Base-by-base conservation (phyloP, 1,140 invertebrate genomes). In the Trichonephila clavata region DNA sequence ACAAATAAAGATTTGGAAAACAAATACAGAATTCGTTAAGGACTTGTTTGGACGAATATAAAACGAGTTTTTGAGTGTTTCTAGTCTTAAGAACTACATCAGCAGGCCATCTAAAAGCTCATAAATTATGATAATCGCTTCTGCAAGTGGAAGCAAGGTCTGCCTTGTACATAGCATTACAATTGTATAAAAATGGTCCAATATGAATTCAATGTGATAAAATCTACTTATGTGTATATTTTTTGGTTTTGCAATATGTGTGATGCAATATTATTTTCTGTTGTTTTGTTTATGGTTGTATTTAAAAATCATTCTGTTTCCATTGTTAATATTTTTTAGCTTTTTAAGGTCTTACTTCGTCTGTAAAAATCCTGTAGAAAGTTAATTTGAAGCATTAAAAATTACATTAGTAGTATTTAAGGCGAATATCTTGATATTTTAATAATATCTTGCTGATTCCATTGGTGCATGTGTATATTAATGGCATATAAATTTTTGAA, bases 401-500 rank as follows among this genome's bases (percentile, higher is more conserved):
- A 77, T 32, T 77, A 32, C 32, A 77, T 77, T 27, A 77, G 27
- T 77, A 13, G 5, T 32, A 18, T 77, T 77, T 32, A 32, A 32
- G 32, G 32, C 27, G 20, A 39, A 77, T 39, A 32, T 32, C 32
- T 39, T 77, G 27, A 77, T 84, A 84, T 84, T 84, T 84, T 84
- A 21, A 32, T 84, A 84, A 59, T 32, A 80, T 32, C 20, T 50
- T 80, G 89, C 89, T 90, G 89, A 90, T 90, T 80, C 89, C 27
- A 80, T 90, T 90, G 89, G 89, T 90, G 89, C 89, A 90, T 90
- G 81, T 90, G 89, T 90, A 90, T 24, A 60, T 57, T 90, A 90
- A 32, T 60, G 27, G 60, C 60, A 63, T 63, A 63, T 87, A 63
- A 63, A 87, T 87, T 27, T 87, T 86, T 63, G n/a, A 84, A 87